phyloP scores from a whole-genome alignment of 2,113 vertebrate species.

The Heterochromis multidens region DNA sequence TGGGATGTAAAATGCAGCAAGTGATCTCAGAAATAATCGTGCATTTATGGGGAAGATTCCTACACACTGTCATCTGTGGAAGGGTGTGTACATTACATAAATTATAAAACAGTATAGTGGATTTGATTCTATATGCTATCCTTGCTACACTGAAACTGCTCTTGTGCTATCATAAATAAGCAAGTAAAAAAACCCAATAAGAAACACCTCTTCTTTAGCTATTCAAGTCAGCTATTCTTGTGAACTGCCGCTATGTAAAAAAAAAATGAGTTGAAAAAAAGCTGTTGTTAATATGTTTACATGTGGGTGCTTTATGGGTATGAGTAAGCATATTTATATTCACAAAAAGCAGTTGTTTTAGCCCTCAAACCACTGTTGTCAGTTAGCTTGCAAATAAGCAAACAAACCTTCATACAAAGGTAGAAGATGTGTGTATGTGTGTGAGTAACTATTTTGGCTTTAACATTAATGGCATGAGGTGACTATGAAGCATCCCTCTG shows the following conservation, averaged over 20 bases:
- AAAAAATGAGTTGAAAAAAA: background rate
- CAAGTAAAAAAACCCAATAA: background rate
- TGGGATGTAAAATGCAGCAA: background rate
- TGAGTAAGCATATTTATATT: background rate
- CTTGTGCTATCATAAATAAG: background rate
- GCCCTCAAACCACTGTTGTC: background rate
- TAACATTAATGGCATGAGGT: background rate
- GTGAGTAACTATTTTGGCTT: background rate
- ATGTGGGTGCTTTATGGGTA: background rate
- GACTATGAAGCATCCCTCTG: background rate
- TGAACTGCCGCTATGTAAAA: background rate
- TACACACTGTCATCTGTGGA: background rate
- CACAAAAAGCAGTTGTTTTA: background rate
- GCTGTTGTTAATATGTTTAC: background rate
- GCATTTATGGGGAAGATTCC: background rate
- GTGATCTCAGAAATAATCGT: background rate
- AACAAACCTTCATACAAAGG: background rate
- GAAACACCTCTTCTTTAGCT: background rate
- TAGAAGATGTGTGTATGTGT: background rate
- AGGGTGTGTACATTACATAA: no score
- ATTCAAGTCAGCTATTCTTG: background rate
- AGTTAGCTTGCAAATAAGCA: background rate
- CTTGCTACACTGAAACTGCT: background rate
- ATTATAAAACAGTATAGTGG: background rate
- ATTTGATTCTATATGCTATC: background rate